Evolutionary conservation across 2,888 invertebrate species (phyloP), one percentile per base, ranked within the genome.

Genomic region (Myathropa florea): DNA sequence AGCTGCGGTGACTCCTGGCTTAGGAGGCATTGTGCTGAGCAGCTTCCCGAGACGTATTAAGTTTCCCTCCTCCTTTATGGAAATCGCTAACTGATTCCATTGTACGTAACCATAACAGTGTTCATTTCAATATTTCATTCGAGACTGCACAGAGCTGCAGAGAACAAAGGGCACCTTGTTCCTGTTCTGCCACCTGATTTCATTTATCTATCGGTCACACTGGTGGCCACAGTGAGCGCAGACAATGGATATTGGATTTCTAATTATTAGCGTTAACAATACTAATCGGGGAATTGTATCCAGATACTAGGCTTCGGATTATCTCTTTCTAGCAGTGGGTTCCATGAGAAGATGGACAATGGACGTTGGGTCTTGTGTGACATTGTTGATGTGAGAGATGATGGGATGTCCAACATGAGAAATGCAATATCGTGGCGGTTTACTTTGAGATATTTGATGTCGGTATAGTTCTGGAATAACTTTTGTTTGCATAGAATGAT

Each of bases 181-280:
- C 26, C 21, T 75, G 79, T 84, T 84, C 79, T 71, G 70, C 75
- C 71, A 84, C 39, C 75, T 84, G 84, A 84, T 80, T 84, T 76
- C 63, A 65, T 75, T 46, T 59, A 46, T 79, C 70, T 55, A 24
- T 70, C 55, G 78, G 68, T 75, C 70, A 71, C 21, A 60, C 46
- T 70, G 64, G 70, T 75, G 68, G 30, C 30, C 46, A 72, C 36
- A 68, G 60, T 76, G 64, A 39, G 18, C 28, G 1, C 21, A 55
- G 59, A 72, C 65, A 73, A 81, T 36, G 63, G 23, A 76, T 81
- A 64, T 82, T 81, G 26, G 24, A 26, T 85, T 85, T 53, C 81
- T 57, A 85, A 82, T 85, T 81, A 85, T 85, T 81, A 82, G 81
- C 81, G 85, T 85, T 59, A 85, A 75, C 81, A 81, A 76, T 81